Percentiles rank a stretch among this genome's conserved stretches.
Conservation (phyloP, 2,888 invertebrate species). For the Drosophila atripex region DNA sequence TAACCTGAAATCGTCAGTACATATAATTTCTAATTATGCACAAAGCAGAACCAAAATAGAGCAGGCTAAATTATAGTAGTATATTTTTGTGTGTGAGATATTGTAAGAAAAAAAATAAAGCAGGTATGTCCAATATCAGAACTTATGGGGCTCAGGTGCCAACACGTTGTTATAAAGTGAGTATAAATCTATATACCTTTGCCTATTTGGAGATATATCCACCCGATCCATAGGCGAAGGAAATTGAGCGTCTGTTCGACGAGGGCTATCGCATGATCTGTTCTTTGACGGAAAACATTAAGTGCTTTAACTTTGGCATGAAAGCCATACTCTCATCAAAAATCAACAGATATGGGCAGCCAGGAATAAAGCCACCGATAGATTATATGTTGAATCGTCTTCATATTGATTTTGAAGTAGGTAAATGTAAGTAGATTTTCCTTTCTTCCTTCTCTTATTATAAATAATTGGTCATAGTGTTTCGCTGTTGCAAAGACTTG, state of each 20-base stretch:
- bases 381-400: not conserved
- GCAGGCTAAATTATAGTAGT: not conserved
- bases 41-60: not conserved
- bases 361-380: not conserved
- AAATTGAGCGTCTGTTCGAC: slow-evolving; percentile 3
- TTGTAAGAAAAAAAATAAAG: not conserved
- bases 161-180: not conserved
- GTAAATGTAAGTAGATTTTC: not conserved
- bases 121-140: not conserved
- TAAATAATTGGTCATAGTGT: slow-evolving; percentile 20
- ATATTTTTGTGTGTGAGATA: not conserved
- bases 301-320: not conserved
- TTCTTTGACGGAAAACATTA: not conserved
- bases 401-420: not conserved
- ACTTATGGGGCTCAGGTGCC: slow-evolving; percentile 9
- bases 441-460: not conserved
- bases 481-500: slow-evolving; percentile 18
- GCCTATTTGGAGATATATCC: not conserved
- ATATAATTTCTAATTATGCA: not conserved
- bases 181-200: not conserved
- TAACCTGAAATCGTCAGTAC: not conserved
- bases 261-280: slow-evolving; percentile 4
- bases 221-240: not conserved
- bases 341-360: not conserved
- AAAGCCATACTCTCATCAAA: not conserved